Evolutionary conservation across 2,797 vertebrate genomes (phyloP).

Genomic region (Myotis planiceps): DNA sequence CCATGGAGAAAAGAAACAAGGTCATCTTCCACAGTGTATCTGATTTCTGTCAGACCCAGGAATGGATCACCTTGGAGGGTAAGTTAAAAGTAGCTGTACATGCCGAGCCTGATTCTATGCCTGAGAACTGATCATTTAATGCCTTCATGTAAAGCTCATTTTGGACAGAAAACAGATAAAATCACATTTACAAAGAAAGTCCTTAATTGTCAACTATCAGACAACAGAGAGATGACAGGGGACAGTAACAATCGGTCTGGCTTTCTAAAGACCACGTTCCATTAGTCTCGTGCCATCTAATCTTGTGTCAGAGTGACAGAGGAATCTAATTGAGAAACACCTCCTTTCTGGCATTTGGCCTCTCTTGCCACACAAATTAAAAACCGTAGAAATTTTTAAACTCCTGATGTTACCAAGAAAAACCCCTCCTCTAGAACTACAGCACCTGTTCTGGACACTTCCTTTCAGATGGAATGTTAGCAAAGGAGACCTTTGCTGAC

Average conservation of each 20-base stretch:
- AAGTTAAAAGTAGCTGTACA: background rate
- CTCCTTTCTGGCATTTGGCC: slow-evolving; percentile 4
- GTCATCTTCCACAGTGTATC: background rate
- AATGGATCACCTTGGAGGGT: background rate
- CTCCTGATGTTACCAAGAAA: background rate
- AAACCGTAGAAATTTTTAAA: background rate
- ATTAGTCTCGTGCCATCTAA: slow-evolving; percentile 42
- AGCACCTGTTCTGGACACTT: background rate
- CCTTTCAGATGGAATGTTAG: slow-evolving; percentile 33
- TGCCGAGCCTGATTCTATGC: background rate
- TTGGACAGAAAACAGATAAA: background rate
- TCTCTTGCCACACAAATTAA: slow-evolving; percentile 17
- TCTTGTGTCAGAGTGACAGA: background rate
- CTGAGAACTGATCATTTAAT: background rate
- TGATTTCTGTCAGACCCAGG: background rate
- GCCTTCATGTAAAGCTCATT: background rate
- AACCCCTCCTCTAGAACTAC: background rate
- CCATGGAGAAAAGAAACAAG: background rate
- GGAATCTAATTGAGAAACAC: background rate
- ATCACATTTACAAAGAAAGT: slow-evolving; percentile 1
- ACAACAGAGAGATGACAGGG: background rate
- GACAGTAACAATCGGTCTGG: background rate
- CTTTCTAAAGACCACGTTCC: slow-evolving; percentile 31
- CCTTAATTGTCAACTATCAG: slow-evolving; percentile 44
- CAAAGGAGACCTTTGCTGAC: background rate